Evolutionary conservation across 2,888 invertebrate species (phyloP).

Genomic region (Alloplasta piceator): DNA sequence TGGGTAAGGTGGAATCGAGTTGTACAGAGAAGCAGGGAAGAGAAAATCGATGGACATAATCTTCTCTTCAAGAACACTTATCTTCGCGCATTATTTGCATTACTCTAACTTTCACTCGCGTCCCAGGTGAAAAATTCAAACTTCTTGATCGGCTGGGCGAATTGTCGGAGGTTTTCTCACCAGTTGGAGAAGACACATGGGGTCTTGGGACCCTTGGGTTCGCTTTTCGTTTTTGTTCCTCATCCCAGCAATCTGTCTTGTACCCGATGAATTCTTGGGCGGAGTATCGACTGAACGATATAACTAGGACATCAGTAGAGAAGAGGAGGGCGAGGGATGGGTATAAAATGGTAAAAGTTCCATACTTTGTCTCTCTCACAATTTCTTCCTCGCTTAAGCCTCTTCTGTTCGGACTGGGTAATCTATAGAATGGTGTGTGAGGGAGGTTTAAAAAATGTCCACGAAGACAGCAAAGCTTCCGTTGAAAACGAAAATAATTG

Average conservation of each 20-base stretch:
- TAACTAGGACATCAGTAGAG: constrained; percentile 19
- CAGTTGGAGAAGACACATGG: constrained; percentile 30
- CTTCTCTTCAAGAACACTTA: constrained; percentile 17
- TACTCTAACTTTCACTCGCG: constrained; percentile 27
- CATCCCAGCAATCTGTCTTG: constrained; percentile 64
- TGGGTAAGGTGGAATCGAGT: background rate
- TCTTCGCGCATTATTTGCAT: constrained; percentile 11
- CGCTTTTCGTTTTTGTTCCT: constrained; percentile 44
- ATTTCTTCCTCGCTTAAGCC: background rate
- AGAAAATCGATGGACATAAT: constrained; percentile 1
- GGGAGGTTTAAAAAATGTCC: background rate
- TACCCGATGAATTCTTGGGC: constrained; percentile 64
- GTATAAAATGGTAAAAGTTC: constrained; percentile 40
- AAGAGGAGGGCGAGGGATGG: background rate
- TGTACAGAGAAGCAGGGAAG: background rate
- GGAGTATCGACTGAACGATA: constrained; percentile 47
- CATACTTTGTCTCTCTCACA: constrained; percentile 16
- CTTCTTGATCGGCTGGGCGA: constrained; percentile 29
- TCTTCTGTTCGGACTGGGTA: background rate
- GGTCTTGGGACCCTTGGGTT: constrained; percentile 58
- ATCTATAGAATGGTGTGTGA: background rate
- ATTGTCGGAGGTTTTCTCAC: constrained; percentile 21
- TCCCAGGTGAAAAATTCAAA: constrained; percentile 58
- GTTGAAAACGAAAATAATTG: too few species aligned
- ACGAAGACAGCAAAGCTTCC: background rate